Conservation (phyloP, 2,888 invertebrate species). For the Noctua pronuba region DNA sequence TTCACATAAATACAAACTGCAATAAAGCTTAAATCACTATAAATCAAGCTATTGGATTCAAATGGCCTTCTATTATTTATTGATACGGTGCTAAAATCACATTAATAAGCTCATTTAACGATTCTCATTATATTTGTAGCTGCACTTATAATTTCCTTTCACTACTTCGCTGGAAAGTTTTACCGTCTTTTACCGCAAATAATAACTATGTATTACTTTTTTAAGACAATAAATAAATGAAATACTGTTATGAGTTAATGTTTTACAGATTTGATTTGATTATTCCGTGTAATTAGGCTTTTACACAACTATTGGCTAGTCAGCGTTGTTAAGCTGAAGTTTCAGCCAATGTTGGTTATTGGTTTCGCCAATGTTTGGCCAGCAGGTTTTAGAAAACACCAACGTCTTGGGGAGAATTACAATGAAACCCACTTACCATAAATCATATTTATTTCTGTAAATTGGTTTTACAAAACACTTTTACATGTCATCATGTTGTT, state of each 20-base stretch:
- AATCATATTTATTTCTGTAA: too few relatives aligned
- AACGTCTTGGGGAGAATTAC: neutral
- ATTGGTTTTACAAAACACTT: too few relatives aligned
- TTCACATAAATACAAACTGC: neutral
- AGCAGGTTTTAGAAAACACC: neutral
- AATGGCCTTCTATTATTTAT: neutral
- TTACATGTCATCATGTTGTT: too few relatives aligned
- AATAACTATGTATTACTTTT: constrained; percentile 19
- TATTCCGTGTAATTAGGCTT: neutral
- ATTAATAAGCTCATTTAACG: constrained; percentile 3
- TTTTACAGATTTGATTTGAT: neutral
- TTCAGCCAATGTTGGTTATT: neutral
- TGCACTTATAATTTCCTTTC: neutral
- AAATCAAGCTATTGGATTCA: neutral
- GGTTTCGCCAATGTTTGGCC: neutral
- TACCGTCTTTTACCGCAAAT: constrained; percentile 25
- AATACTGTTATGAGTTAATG: neutral
- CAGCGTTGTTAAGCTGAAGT: neutral
- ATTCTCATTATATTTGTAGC: constrained; percentile 9
- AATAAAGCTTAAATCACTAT: neutral
- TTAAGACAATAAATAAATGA: constrained; percentile 7
- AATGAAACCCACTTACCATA: too few relatives aligned
- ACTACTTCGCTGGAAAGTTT: constrained; percentile 4
- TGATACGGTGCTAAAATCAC: neutral
- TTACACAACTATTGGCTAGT: neutral